phyloP scores from a whole-genome alignment of 2,113 vertebrate genomes.

The Onychostruthus taczanowskii region DNA sequence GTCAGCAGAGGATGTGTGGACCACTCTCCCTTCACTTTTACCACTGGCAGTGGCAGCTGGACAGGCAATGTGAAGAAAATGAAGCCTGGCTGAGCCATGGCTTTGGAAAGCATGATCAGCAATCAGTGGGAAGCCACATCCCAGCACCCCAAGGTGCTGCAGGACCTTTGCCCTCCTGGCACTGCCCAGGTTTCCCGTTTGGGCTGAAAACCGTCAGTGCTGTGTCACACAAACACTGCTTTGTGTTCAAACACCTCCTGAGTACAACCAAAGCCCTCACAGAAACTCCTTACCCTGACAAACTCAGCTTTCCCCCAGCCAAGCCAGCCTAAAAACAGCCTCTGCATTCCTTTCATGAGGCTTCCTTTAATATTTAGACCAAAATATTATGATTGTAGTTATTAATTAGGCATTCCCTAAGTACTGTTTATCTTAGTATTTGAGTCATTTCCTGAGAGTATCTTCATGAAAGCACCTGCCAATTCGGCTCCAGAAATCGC shows the following conservation, averaged over 20 bases:
- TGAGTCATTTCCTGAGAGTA: not conserved
- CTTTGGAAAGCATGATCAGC: not conserved
- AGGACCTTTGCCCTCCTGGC: not conserved
- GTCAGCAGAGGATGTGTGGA: not conserved
- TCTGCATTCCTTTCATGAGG: not conserved
- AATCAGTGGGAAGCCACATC: rapidly evolving
- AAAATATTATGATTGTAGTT: not conserved
- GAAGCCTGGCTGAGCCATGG: rapidly evolving
- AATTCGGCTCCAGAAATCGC: not conserved
- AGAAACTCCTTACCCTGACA: not conserved
- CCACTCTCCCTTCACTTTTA: rapidly evolving
- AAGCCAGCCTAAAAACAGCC: not conserved
- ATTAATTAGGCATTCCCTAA: not conserved
- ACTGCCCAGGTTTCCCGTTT: rapidly evolving
- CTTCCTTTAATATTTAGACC: not conserved
- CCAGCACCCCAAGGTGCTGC: rapidly evolving
- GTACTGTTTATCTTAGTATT: not conserved
- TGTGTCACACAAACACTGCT: rapidly evolving
- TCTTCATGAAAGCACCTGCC: constrained; percentile 2
- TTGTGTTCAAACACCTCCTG: not conserved
- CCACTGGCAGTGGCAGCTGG: rapidly evolving
- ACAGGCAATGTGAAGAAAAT: not conserved
- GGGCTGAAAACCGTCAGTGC: rapidly evolving
- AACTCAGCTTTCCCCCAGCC: not conserved
- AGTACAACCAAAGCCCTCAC: not conserved